Base-by-base conservation (phyloP, 2,113 vertebrate genomes). In the Rhinopithecus roxellana region DNA sequence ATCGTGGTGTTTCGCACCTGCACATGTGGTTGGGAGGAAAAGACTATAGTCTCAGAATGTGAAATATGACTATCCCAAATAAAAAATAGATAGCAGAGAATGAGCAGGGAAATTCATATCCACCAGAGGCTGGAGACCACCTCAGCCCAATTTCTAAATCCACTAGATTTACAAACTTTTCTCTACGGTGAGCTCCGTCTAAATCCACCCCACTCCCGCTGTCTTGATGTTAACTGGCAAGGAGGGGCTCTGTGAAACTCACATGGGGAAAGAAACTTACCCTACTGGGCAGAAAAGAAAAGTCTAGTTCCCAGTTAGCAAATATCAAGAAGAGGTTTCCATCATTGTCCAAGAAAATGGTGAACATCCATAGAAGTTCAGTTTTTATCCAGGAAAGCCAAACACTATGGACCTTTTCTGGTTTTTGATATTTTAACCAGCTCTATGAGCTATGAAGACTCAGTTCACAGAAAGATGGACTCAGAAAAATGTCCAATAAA, bases 21-120 rank as follows among this genome's bases (percentile, higher is more conserved):
- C 5, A 55, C 16, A 14, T 70, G 13, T 55, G 77, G 25, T 8
- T 11, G 27, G 0, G 0, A 20, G 1, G 3, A n/a, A 57, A 7
- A 52, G 12, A 61, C 6, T 55, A 89, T 10, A 72, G 25, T 67
- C 14, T 67, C 75, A 23, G 59, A 89, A 94, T 30, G 45, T 27
- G 52, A 78, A 87, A 61, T n/a, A 52, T 3, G 35, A 92, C 25
- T 82, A 4, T 38, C 57, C 61, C 13, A 85, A 50, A 85, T 27
- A 45, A 79, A 87, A 77, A 83, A 74, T 6, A 90, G 2, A 64
- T 23, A 16, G 17, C 50, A 75, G 50, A 79, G 16, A 61, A 87
- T 30, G 5, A 83, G 11, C 69, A 88, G 18, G 2, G 1, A 96
- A 48, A 9, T 75, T 16, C 30, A 3, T 27, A 32, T 14, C 16